A percentile compares a stretch with the other conserved stretches of the same genome.
Evolutionary conservation across 2,888 invertebrate genomes (phyloP).

Genomic region (Diarsia brunnea): DNA sequence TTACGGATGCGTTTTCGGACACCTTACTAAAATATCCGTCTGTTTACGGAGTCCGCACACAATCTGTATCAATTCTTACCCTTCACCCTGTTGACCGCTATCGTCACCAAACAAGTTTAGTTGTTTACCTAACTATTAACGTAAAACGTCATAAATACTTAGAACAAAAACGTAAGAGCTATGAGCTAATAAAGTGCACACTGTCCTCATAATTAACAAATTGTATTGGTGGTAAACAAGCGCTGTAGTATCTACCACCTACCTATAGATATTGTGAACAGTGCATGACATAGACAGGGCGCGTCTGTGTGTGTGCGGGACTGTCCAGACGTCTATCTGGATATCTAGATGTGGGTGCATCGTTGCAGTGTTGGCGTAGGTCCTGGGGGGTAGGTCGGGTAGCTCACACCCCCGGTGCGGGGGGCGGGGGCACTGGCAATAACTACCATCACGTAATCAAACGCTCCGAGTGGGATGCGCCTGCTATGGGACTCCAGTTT

Average conservation of each 20-base stretch:
- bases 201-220: slow-evolving; percentile 40
- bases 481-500: slow-evolving; percentile 69
- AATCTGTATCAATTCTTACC: not conserved
- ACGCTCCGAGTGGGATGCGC: slow-evolving; percentile 70
- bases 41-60: not conserved
- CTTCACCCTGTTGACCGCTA: slow-evolving; percentile 6
- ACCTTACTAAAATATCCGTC: not conserved
- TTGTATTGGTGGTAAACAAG: slow-evolving; percentile 58
- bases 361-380: slow-evolving; percentile 88
- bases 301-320: slow-evolving; percentile 59
- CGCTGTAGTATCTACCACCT: slow-evolving; percentile 9
- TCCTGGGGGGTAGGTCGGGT: slow-evolving; percentile 81
- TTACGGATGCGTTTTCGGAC: not conserved
- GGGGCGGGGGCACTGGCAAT: slow-evolving; percentile 64
- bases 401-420: slow-evolving; percentile 53
- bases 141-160: not conserved
- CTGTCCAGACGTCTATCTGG: slow-evolving; percentile 75
- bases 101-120: not conserved
- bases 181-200: slow-evolving; percentile 24
- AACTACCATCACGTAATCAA: slow-evolving; percentile 81
- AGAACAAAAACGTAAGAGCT: slow-evolving; percentile 23
- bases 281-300: slow-evolving; percentile 39
- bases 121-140: not conserved
- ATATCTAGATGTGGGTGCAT: slow-evolving; percentile 86
- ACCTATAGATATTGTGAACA: slow-evolving; percentile 56